Evolutionary conservation across 2,797 vertebrate species (phyloP).

Genomic region (Danio jaintianensis): DNA sequence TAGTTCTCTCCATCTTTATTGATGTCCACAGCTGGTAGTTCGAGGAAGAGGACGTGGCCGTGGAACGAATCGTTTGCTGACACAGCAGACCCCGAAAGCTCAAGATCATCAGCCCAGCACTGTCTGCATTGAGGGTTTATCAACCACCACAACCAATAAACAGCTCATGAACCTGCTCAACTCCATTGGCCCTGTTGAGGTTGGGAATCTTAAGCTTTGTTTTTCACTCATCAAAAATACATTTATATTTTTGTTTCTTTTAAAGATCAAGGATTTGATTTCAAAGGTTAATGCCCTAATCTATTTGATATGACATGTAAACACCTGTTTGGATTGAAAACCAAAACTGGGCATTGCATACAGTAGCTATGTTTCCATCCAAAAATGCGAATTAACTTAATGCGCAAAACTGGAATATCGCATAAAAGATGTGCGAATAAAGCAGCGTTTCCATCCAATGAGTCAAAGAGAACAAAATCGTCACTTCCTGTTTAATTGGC

Average conservation of each 20-base stretch:
- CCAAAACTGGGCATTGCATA: too few relatives aligned
- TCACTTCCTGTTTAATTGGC: too few relatives aligned
- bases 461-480: too few relatives aligned
- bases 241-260: not conserved
- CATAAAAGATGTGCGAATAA: too few relatives aligned
- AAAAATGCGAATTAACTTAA: too few relatives aligned
- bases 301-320: too few relatives aligned
- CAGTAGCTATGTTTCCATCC: too few relatives aligned
- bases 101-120: slow-evolving; percentile 83
- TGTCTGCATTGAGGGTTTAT: slow-evolving; percentile 96
- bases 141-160: slow-evolving; percentile 91
- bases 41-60: slow-evolving; percentile 86
- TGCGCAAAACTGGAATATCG: too few relatives aligned
- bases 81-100: slow-evolving; percentile 78
- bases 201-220: slow-evolving; percentile 65
- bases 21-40: slow-evolving; percentile 84
- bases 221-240: not conserved
- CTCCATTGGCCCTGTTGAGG: slow-evolving; percentile 97
- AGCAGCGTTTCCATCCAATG: too few relatives aligned
- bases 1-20: not conserved
- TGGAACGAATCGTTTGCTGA: slow-evolving; percentile 79
- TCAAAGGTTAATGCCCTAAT: too few relatives aligned
- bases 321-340: too few relatives aligned
- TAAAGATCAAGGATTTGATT: not conserved
- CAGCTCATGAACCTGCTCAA: slow-evolving; percentile 93